phyloP scores from a whole-genome alignment of 1,140 invertebrate genomes.

The Dysdera silvatica region DNA sequence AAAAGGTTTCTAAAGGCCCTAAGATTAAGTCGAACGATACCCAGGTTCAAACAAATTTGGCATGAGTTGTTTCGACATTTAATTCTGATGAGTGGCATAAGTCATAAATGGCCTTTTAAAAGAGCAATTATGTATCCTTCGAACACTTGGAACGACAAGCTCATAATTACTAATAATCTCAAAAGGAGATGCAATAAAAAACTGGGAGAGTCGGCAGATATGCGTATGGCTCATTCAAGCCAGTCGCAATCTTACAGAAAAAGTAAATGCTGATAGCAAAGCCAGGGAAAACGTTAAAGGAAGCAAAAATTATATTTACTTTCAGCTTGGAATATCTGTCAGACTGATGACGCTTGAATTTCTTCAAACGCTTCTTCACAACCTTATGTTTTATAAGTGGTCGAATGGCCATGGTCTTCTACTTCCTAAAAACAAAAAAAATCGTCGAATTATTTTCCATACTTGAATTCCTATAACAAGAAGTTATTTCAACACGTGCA shows the following conservation, averaged over 20 bases:
- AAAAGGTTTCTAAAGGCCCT: too few species aligned
- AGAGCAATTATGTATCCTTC: too few species aligned
- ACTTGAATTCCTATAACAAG: too few species aligned
- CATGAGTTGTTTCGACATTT: too few species aligned
- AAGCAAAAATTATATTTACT: constrained; percentile 50
- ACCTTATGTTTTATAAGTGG: constrained; percentile 79
- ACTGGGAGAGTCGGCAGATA: neutral
- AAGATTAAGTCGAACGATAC: too few species aligned
- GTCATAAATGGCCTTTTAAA: too few species aligned
- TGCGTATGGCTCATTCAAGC: too few species aligned
- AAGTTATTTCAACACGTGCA: too few species aligned
- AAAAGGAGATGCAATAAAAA: neutral
- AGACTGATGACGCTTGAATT: constrained; percentile 92
- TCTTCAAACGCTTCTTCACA: constrained; percentile 92
- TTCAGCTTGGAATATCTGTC: constrained; percentile 93
- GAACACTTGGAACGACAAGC: neutral
- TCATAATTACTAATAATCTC: neutral
- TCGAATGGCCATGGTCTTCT: constrained; percentile 81
- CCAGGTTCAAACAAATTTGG: too few species aligned
- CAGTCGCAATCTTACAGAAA: neutral
- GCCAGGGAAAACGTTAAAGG: constrained; percentile 10
- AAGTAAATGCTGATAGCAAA: neutral
- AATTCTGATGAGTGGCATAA: too few species aligned
- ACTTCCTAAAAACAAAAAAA: too few species aligned
- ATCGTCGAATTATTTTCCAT: too few species aligned